These are phyloP conservation scores for Parochlus steinenii DNA, from an alignment of 2,888 invertebrate species.

Conservation along the genomic window DNA sequence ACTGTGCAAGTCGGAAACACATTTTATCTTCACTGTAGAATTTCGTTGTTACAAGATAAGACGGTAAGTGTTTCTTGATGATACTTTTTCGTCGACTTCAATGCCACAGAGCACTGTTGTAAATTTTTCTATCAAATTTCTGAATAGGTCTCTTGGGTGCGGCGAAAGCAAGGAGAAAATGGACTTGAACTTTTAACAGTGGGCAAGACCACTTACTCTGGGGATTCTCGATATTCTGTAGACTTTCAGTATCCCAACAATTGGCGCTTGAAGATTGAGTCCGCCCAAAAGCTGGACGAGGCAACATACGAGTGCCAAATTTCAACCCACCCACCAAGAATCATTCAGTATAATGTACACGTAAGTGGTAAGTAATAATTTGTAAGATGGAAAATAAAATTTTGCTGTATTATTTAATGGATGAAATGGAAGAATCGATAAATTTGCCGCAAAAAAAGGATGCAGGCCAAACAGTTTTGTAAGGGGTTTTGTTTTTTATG, in stretches of 20 bases:
- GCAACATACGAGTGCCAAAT: conserved; percentile 37
- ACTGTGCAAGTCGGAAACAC: conserved; percentile 58
- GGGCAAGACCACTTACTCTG: conserved; percentile 47
- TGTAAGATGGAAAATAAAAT: no score
- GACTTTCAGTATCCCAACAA: conserved; percentile 39
- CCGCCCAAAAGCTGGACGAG: conserved; percentile 34
- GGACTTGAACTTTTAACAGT: conserved; percentile 48
- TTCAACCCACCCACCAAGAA: conserved; percentile 36
- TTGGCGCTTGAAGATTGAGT: conserved; percentile 37
- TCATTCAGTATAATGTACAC: conserved; percentile 33
- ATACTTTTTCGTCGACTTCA: no score
- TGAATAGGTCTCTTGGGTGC: conserved; percentile 52
- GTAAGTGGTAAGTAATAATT: conserved; percentile 29
- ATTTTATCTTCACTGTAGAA: conserved; percentile 55
- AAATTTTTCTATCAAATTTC: not conserved
- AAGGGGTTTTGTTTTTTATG: no score
- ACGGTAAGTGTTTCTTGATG: no score
- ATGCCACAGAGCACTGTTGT: no score
- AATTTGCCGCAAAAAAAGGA: no score
- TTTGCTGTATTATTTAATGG: no score
- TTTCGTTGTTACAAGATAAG: conserved; percentile 57
- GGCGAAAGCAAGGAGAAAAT: conserved; percentile 42
- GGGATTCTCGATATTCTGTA: conserved; percentile 40
- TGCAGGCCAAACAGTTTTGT: no score
- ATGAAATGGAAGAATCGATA: no score